Conservation (phyloP, 2,113 vertebrate species). For the Neotoma lepida region DNA sequence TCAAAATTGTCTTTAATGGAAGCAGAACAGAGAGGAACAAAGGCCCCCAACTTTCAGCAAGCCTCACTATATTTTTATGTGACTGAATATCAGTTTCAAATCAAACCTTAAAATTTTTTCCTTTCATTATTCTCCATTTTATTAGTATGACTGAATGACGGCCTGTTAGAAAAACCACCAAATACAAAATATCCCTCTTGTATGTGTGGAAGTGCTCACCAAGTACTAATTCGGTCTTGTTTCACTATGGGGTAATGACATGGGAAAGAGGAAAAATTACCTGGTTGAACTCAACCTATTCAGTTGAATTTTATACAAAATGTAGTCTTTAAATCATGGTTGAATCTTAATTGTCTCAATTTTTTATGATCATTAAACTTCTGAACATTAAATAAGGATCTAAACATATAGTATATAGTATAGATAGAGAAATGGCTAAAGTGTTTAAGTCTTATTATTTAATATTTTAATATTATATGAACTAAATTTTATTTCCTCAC, state of each 20-base stretch:
- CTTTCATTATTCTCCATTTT: background rate
- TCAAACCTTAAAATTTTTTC: background rate
- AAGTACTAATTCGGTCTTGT: background rate
- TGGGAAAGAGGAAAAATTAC: background rate
- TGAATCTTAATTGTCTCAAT: conserved; percentile 10
- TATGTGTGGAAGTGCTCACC: background rate
- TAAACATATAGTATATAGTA: background rate
- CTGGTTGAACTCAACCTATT: background rate
- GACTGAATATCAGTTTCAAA: background rate
- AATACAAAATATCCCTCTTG: background rate
- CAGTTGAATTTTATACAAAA: conserved; percentile 25
- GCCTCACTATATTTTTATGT: background rate
- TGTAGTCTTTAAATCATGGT: background rate
- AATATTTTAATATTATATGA: conserved; percentile 27
- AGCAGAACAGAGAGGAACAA: background rate
- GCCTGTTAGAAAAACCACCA: background rate
- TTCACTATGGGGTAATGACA: background rate
- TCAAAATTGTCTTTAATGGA: background rate
- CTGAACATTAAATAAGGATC: conserved; percentile 2
- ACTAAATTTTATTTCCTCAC: conserved; percentile 7
- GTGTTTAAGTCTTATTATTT: background rate
- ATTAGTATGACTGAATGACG: background rate
- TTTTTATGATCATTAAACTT: background rate
- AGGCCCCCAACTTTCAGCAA: background rate
- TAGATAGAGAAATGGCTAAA: conserved; percentile 24